These are phyloP conservation scores for Clarias batrachus DNA, from an alignment of 2,113 vertebrate species.

Conservation along the genomic window DNA sequence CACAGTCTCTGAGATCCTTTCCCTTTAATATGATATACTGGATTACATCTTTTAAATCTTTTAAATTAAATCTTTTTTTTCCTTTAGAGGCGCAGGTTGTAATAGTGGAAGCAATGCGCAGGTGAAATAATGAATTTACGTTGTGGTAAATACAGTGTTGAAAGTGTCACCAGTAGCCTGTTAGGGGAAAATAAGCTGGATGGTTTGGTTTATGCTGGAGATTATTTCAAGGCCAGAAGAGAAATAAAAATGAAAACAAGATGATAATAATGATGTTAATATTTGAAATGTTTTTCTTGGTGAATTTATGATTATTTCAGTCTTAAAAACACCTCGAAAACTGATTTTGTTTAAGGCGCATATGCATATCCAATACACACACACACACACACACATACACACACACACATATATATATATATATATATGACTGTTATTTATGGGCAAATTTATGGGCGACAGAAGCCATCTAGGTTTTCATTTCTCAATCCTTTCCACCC, in stretches of 20 bases:
- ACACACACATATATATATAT: too few species aligned
- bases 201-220: not conserved
- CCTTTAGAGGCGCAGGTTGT: not conserved
- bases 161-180: not conserved
- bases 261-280: not conserved
- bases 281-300: not conserved
- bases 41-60: too few species aligned
- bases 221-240: not conserved
- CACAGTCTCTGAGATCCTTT: not conserved
- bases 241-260: too few species aligned
- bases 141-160: not conserved
- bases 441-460: not conserved
- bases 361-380: too few species aligned
- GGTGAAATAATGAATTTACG: not conserved
- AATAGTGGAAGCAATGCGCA: not conserved
- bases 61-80: not conserved
- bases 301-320: not conserved
- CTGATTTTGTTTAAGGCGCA: not conserved
- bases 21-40: too few species aligned
- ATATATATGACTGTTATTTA: not conserved
- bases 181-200: not conserved
- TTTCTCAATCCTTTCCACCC: conserved; percentile 9
- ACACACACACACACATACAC: too few species aligned
- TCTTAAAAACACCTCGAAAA: not conserved
- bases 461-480: not conserved